Evolutionary conservation across 2,113 vertebrate genomes (phyloP).

Genomic region (Mus spicilegus): DNA sequence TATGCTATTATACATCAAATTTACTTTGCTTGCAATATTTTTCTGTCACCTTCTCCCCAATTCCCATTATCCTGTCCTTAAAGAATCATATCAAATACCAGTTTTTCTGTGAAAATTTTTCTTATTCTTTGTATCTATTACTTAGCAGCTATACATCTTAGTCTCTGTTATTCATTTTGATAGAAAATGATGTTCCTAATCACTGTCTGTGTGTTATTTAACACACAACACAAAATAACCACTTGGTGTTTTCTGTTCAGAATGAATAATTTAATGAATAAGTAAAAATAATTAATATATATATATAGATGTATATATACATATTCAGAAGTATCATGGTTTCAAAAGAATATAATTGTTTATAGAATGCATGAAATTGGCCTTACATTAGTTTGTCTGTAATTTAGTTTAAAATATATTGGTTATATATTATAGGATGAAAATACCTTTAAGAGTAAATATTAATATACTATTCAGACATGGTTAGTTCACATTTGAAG

Average conservation of each 20-base stretch:
- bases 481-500: neutral
- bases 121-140: neutral
- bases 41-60: neutral
- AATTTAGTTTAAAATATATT: conserved; percentile 46
- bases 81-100: conserved; percentile 25
- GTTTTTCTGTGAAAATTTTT: neutral
- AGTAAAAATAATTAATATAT: conserved; percentile 40
- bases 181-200: neutral
- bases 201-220: conserved; percentile 34
- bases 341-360: conserved; percentile 8
- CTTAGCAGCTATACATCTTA: neutral
- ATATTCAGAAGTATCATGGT: neutral
- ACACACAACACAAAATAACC: conserved; percentile 40
- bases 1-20: neutral
- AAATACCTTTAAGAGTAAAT: neutral
- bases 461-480: neutral
- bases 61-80: neutral
- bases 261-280: conserved; percentile 51
- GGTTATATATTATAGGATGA: neutral
- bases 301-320: neutral
- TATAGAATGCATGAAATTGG: neutral
- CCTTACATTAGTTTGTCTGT: neutral
- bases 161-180: neutral
- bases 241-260: conserved; percentile 47
- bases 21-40: neutral